phyloP scores from a whole-genome alignment of 2,888 invertebrate species.

The Cordylochernes scorpioides region DNA sequence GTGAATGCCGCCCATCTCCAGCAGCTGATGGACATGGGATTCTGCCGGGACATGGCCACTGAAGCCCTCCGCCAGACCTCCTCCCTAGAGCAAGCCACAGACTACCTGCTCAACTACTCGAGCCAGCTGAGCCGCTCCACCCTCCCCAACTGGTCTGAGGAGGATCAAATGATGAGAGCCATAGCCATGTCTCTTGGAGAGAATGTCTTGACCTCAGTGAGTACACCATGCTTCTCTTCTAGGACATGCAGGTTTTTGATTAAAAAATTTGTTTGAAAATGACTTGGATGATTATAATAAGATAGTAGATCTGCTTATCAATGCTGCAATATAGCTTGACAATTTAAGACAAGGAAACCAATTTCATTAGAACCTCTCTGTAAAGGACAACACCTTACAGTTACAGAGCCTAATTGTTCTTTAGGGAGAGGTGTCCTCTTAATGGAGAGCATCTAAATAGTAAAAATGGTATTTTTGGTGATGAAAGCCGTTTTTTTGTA shows the following conservation, averaged over 20 bases:
- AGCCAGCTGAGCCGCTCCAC: conserved; percentile 17
- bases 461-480: too few relatives aligned
- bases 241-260: background rate
- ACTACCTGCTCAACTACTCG: conserved; percentile 36
- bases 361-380: too few relatives aligned
- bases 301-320: too few relatives aligned
- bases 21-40: conserved; percentile 60
- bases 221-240: conserved; percentile 5
- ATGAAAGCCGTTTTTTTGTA: too few relatives aligned
- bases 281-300: too few relatives aligned
- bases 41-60: conserved; percentile 38
- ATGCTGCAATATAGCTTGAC: too few relatives aligned
- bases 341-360: too few relatives aligned
- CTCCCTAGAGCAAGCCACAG: conserved; percentile 49
- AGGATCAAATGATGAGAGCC: conserved; percentile 36
- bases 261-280: background rate
- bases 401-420: too few relatives aligned
- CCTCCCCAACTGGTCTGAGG: conserved; percentile 27
- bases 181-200: conserved; percentile 38
- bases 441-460: too few relatives aligned
- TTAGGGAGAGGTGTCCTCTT: too few relatives aligned
- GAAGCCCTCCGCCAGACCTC: conserved; percentile 41
- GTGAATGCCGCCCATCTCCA: conserved; percentile 33
- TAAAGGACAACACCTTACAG: too few relatives aligned
- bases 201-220: conserved; percentile 14